phyloP scores from a whole-genome alignment of 2,113 vertebrate genomes.

The Gasterosteus nipponicus region DNA sequence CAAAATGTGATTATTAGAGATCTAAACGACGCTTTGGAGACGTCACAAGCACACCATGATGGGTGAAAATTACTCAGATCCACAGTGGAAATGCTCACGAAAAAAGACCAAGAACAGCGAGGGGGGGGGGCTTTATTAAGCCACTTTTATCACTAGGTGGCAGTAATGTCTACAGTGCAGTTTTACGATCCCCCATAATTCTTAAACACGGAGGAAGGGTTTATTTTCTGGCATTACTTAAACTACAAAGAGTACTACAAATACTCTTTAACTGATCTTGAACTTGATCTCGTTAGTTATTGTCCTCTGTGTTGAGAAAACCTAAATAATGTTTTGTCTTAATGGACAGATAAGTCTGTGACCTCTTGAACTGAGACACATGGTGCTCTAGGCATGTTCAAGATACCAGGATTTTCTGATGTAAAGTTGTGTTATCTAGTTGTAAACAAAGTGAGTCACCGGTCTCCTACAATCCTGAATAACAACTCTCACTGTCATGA shows the following conservation, averaged over 20 bases:
- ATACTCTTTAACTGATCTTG: no score
- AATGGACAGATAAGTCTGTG: no score
- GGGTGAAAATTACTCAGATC: not conserved
- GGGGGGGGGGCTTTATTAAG: not conserved
- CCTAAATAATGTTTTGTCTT: no score
- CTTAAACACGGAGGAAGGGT: not conserved
- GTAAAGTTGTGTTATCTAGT: no score
- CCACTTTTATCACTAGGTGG: constrained; percentile 21
- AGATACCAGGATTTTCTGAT: no score
- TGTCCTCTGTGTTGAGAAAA: not conserved
- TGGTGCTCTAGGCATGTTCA: no score
- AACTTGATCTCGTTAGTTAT: not conserved
- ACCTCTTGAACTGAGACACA: no score
- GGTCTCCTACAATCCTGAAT: no score
- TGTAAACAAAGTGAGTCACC: no score
- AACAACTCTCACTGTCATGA: no score
- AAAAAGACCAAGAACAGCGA: not conserved
- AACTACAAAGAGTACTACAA: not conserved
- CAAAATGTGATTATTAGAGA: not conserved
- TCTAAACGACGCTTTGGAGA: not conserved
- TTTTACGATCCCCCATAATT: not conserved
- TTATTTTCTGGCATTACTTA: not conserved
- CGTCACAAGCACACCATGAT: not conserved
- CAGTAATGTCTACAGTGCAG: constrained; percentile 12
- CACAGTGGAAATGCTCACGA: not conserved